phyloP scores from a whole-genome alignment of 2,113 vertebrate genomes.

The Phalacrocorax pelagicus region DNA sequence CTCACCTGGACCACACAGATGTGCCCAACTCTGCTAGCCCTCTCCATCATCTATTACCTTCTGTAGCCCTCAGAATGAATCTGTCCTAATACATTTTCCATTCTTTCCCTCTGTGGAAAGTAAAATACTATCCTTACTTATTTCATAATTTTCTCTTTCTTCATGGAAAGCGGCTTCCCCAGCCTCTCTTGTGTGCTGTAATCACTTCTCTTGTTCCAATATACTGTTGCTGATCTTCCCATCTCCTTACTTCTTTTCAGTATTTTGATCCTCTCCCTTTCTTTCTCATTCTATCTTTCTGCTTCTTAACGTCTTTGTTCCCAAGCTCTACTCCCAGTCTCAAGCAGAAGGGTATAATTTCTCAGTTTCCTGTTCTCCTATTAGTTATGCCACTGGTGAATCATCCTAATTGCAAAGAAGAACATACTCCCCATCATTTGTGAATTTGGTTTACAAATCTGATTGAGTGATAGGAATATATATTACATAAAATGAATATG shows the following conservation, averaged over 20 bases:
- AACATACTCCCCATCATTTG: neutral
- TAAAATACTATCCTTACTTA: neutral
- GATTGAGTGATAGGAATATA: slow-evolving; percentile 1
- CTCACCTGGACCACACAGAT: neutral
- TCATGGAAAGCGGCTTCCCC: neutral
- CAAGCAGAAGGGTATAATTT: neutral
- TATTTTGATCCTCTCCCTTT: neutral
- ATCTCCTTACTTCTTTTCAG: neutral
- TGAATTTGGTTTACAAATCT: slow-evolving; percentile 49
- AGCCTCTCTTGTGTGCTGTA: neutral
- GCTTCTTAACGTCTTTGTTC: neutral
- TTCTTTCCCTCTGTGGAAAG: neutral
- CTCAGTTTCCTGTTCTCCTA: neutral
- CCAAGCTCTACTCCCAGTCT: neutral
- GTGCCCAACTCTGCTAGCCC: neutral
- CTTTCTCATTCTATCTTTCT: neutral
- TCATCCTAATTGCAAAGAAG: slow-evolving; percentile 40
- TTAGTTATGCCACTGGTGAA: slow-evolving; percentile 26
- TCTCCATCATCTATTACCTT: neutral
- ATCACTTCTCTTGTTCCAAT: neutral
- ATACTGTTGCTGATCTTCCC: neutral
- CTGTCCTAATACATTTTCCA: neutral
- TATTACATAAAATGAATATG: neutral
- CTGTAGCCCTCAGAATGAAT: neutral
- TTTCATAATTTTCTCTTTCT: neutral